Base-by-base conservation (phyloP, 2,888 invertebrate species). In the Drosophila prostipennis region DNA sequence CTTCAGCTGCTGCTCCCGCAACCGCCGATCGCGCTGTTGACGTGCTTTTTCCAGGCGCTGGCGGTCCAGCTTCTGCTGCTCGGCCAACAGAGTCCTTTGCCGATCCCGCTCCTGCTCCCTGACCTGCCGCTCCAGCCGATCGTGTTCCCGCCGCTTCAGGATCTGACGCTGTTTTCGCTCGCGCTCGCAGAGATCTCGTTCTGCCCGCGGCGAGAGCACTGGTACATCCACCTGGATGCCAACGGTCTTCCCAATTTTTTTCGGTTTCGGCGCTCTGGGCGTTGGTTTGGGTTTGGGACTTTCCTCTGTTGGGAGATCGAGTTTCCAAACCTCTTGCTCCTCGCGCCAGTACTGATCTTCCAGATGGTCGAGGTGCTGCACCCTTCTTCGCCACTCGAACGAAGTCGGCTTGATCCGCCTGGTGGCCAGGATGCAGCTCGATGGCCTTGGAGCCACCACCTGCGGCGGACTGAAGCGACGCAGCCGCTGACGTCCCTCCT, bases 321-420 rank as follows among this genome's bases (percentile, higher is more conserved):
- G 11, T 8, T 5, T 16, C 56, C 56, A 57, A 6, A 39, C 1
- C 6, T 36, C 55, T 16, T 37, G 56, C 16, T 57, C 56, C 10
- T 57, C 29, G 2, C 56, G 56, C 56, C 56, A 23, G 29, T 55
- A 57, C 29, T 29, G 37, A 6, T 57, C 11, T 36, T 57, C 57
- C 29, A 57, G 29, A 3, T 37, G n/a, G 3, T 55, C 37, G 8
- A 57, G 29, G 6, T 55, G 57, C 6, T n/a, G 16, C 26, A 57
- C 11, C 11, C 16, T 57, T 6, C 37, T 23, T 13, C 37, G 55
- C 57, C 55, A 57, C 16, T 26, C 55, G n/a, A 57, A 57, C 4
- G 55, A n/a, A 39, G 37, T 5, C 8, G 16, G 0, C 16, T 13
- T 34, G 7, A 10, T 6, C 29, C 10, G n/a, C 10, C 11, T 13